Percentiles rank a stretch among this genome's conserved stretches.
phyloP scores from a whole-genome alignment of 2,113 vertebrate species.

The Poecile atricapillus region DNA sequence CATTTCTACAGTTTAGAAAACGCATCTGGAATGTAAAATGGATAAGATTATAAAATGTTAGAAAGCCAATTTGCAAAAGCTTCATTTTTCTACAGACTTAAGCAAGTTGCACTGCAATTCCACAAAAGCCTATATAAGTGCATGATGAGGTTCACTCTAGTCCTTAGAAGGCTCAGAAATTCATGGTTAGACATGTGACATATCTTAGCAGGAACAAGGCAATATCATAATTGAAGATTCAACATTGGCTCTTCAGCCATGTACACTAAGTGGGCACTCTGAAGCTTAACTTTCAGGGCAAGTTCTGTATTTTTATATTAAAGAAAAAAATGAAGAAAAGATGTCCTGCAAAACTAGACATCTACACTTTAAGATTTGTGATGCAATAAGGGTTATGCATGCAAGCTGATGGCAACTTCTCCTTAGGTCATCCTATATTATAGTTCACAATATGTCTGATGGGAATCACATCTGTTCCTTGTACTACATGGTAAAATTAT shows the following conservation, averaged over 20 bases:
- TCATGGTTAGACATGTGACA: background rate
- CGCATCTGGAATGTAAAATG: slow-evolving; percentile 81
- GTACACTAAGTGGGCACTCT: background rate
- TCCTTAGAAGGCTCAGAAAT: background rate
- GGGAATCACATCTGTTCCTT: background rate
- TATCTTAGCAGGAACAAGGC: background rate
- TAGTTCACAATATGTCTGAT: background rate
- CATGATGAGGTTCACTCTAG: background rate
- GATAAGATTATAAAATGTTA: background rate
- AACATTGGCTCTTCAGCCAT: background rate
- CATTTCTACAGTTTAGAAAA: slow-evolving; percentile 88
- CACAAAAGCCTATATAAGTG: background rate
- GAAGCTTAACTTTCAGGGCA: background rate
- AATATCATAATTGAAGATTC: background rate
- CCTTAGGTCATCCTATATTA: background rate
- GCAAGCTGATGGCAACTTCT: background rate
- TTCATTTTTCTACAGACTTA: background rate
- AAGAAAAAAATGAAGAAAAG: background rate
- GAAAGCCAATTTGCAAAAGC: background rate
- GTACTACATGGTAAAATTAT: background rate
- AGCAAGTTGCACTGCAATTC: background rate
- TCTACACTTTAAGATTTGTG: background rate
- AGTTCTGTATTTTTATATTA: background rate
- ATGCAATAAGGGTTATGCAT: background rate
- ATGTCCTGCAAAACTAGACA: background rate